These are phyloP conservation scores for Belgica antarctica DNA, from an alignment of 2,888 invertebrate genomes.

Conservation along the genomic window DNA sequence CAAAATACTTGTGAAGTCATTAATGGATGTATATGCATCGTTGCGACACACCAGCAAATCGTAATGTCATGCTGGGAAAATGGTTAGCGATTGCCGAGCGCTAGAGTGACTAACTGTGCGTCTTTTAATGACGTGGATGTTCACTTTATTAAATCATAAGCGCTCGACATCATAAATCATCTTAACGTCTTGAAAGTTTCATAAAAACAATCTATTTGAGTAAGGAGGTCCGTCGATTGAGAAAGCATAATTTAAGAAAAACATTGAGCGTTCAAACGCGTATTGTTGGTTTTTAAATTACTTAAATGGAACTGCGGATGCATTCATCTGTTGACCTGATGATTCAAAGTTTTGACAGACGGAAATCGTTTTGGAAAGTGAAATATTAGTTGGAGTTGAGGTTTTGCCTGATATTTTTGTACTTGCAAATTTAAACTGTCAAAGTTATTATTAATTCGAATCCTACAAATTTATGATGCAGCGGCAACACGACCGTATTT, in stretches of 20 bases:
- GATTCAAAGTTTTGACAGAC: no score
- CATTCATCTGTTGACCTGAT: slow-evolving; percentile 7
- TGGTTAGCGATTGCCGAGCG: slow-evolving; percentile 1
- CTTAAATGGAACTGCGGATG: no score
- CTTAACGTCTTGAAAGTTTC: not conserved
- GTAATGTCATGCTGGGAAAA: not conserved
- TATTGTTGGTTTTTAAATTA: not conserved
- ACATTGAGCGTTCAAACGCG: not conserved
- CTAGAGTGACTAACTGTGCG: not conserved
- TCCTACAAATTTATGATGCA: no score
- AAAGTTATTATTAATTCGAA: no score
- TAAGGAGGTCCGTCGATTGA: not conserved
- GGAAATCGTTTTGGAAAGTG: no score
- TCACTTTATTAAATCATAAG: not conserved
- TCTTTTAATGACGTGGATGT: not conserved
- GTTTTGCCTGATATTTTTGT: no score
- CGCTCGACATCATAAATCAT: slow-evolving; percentile 1
- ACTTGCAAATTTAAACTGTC: no score
- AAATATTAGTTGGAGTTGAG: no score
- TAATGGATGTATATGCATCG: slow-evolving; percentile 18
- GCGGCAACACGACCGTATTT: no score
- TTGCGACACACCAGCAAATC: not conserved
- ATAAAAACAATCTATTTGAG: not conserved
- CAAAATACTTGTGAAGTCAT: slow-evolving; percentile 11
- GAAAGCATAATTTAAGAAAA: not conserved